Base-by-base conservation (phyloP, 2,113 vertebrate species). In the Anthoscopus minutus region DNA sequence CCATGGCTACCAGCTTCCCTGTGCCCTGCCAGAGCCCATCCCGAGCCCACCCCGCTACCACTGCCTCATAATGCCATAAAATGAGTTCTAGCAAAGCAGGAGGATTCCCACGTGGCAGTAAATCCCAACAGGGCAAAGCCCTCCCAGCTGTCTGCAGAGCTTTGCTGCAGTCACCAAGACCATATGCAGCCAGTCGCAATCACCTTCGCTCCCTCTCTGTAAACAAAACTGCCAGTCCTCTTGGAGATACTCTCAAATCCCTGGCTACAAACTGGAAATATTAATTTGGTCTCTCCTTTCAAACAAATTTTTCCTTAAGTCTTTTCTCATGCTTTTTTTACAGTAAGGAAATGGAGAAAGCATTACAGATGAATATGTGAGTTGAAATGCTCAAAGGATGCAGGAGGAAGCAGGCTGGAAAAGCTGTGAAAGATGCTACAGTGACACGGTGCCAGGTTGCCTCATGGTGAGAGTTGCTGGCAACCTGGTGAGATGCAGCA, bases 81-180 rank as follows among this genome's bases (percentile, higher is more conserved):
- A 96, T 90, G 95, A 96, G 96, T 97, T 94, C 78, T 74, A 92
- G 96, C 85, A 88, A 93, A 92, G 97, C 96, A 94, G 94, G 91
- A 97, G 81, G 90, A 97, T 94, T 96, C 96, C 96, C 97, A 97
- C 95, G 93, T 97, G 97, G 97, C 94, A 86, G 65, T 91, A 97
- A 97, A 97, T 98, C 97, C 97, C 94, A 95, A 58, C 77, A 95
- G 91, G 91, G 94, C 93, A 95, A 97, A 95, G 91, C 96, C 95
- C 96, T 96, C 94, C 94, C 97, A 98, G 97, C 97, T 98, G 97
- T 98, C 96, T 27, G 72, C 76, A 62, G 57, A 92, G 96, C 95
- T 97, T 93, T 97, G 87, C 3, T 86, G 79, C 94, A 70, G 76
- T 71, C 51, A 3, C 84, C 1, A 44, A 88, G 71, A 90, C 74